Base-by-base conservation (phyloP, 2,113 vertebrate genomes). In the Carassius auratus region DNA sequence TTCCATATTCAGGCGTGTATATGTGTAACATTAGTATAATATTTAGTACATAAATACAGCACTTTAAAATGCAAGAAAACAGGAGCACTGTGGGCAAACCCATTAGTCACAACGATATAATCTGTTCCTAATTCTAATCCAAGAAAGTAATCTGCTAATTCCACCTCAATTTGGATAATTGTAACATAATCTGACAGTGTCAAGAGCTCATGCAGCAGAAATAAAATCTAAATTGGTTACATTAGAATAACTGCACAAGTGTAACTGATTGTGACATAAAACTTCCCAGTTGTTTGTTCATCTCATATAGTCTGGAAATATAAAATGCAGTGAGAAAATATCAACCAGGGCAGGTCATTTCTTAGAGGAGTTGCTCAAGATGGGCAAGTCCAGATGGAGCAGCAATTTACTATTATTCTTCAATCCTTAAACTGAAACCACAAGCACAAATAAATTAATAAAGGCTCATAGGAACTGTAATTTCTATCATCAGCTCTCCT, bases 121-220 rank as follows among this genome's bases (percentile, higher is more conserved):
- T 81, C 38, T 30, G 61, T 33, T 30, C 50, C 3, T 17, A 79
- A 13, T 81, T 55, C 42, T 50, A 38, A 36, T 69, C 66, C 64
- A 71, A 48, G 26, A 19, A 14, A 48, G 10, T 94, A 94, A 95
- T 90, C 93, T 71, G 45, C 62, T 93, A 93, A 94, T 87, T 86
- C 90, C 91, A 86, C 89, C 87, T 85, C 88, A 90, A 89, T 13
- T 84, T 88, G 6, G 45, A 86, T 87, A 87, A 92, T 81, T 87
- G 74, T 88, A 85, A 88, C 81, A 14, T 0, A 92, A 86, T 83
- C 83, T 73, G 91, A 85, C 88, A 92, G 84, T 84, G 87, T 79
- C 81, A 23, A 50, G 33, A 81, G 14, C 19, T 48, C 19, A 52
- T 69, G 14, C 19, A 33, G 55, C 66, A 52, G 23, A 21, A 62